phyloP scores from a whole-genome alignment of 2,113 vertebrate genomes.

The Telmatochromis sp. region DNA sequence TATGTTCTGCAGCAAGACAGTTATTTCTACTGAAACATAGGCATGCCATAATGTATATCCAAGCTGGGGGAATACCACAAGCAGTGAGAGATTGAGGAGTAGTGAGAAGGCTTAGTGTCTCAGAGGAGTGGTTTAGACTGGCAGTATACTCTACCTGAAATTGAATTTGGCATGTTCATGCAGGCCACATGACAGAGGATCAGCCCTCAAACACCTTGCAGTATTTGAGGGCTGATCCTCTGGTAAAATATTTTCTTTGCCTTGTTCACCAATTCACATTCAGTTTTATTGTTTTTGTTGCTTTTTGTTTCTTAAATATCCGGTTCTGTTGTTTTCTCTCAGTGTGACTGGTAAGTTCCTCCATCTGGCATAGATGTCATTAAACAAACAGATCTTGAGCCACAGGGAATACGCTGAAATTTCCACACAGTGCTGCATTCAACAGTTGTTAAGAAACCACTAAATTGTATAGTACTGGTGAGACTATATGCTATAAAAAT shows the following conservation, averaged over 20 bases:
- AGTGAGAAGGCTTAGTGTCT: not conserved
- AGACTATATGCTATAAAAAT: not conserved
- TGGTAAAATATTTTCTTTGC: not conserved
- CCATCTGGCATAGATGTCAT: constrained; percentile 25
- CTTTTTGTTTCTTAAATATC: not conserved
- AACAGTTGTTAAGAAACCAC: not conserved
- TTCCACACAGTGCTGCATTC: not conserved
- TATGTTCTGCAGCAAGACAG: not conserved
- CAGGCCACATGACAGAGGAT: not conserved
- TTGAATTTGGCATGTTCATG: constrained; percentile 7
- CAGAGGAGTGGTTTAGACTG: constrained; percentile 7
- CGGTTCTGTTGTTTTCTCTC: constrained; percentile 5
- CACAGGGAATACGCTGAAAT: not conserved
- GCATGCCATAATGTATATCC: not conserved
- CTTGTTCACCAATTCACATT: not conserved
- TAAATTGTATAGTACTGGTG: not conserved
- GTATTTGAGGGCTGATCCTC: not conserved
- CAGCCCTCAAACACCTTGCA: not conserved
- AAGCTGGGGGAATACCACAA: not conserved
- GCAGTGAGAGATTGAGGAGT: not conserved
- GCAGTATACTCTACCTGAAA: not conserved
- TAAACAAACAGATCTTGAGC: constrained; percentile 24
- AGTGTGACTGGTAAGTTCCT: not conserved
- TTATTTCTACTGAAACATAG: not conserved
- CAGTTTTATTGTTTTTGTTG: not conserved